Evolutionary conservation across 2,888 invertebrate species (phyloP), one percentile per base, ranked within the genome.

Genomic region (Xylota segnis): DNA sequence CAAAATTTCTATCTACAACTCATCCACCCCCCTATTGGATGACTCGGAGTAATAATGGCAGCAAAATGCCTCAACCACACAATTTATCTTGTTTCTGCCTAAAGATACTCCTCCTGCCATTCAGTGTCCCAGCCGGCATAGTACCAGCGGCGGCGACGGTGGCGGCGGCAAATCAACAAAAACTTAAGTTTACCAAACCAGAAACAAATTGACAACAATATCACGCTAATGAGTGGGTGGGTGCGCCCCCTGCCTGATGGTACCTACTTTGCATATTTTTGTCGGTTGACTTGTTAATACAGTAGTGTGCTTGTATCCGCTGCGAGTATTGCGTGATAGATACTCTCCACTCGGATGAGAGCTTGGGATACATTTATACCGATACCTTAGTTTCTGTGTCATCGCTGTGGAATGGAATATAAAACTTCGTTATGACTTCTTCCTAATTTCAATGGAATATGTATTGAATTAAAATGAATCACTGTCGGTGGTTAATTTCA

Each of bases 171-270:
- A 63, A 71, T 71, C 71, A 71, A 71, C 50, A 23, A 59, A 61
- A 72, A 52, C 78, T 65, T 40, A 72, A 71, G 72, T 72, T 65
- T 72, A 23, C 66, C 43, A 74, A 50, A 52, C 65, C 59, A 66
- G 58, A 72, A 79, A 79, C 65, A 79, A 79, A 79, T 79, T 66
- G 79, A 79, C 79, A 66, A 79, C 79, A 74, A 66, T 79, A 72
- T 74, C 52, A 66, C 50, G 66, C 79, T 79, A 79, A 79, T 79
- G 79, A 79, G 72, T 72, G 72, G 16, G 34, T 50, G 43, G 16
- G 34, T 50, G 43, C 54, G 61, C 59, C 58, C 58, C 47, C 66
- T 79, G 59, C 66, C 66, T 66, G 32, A 72, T 72, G 79, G 50
- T 59, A 59, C 72, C 72, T 72, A 61, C 43, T 79, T 79, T 79